A percentile compares a stretch with the other conserved stretches of the same genome.
These are phyloP conservation scores for Phylloscopus trochiloides DNA, from an alignment of 2,113 vertebrate species.

Conservation along the genomic window DNA sequence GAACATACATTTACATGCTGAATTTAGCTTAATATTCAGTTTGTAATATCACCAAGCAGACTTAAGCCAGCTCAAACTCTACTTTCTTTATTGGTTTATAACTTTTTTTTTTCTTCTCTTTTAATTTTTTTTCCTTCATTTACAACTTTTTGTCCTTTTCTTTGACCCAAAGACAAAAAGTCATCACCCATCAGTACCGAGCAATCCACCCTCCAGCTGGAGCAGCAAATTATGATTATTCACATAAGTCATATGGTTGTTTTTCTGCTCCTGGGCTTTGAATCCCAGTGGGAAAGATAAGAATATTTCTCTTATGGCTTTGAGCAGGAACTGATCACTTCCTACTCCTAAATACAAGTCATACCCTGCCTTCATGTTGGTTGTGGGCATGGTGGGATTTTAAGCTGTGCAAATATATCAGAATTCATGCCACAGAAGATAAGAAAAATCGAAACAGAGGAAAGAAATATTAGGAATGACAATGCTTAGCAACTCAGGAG, in stretches of 20 bases:
- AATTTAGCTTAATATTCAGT: neutral
- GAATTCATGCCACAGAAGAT: neutral
- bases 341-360: neutral
- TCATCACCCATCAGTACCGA: neutral
- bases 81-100: neutral
- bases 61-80: neutral
- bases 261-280: conserved; percentile 14
- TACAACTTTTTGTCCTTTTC: neutral
- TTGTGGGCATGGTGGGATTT: neutral
- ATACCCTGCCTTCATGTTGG: neutral
- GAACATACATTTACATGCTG: neutral
- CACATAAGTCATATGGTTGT: neutral
- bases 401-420: neutral
- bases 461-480: neutral
- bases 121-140: neutral
- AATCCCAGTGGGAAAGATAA: neutral
- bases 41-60: neutral
- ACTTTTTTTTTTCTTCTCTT: neutral
- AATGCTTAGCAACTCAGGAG: neutral
- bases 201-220: neutral
- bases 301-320: neutral
- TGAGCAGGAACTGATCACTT: neutral
- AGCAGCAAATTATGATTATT: neutral
- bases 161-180: neutral
- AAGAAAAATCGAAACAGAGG: neutral